Base-by-base conservation (phyloP, 2,797 vertebrate species). In the Gallinago solitaria region DNA sequence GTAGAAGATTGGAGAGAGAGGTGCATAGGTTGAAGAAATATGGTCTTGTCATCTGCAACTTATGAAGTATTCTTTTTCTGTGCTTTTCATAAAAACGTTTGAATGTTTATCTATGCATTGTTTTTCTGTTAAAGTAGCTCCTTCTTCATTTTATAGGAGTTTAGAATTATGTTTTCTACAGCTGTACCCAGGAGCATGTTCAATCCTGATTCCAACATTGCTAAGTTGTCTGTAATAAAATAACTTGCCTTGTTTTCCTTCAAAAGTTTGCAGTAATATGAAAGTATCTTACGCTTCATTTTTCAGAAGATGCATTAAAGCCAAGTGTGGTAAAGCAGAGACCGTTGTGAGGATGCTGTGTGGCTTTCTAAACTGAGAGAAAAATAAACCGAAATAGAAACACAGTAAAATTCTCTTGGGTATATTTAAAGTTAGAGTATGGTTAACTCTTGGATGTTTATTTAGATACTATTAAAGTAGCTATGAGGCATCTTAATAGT, bases 101-200 rank as follows among this genome's bases (percentile, higher is more conserved):
- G 47, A 83, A 77, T 69, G 67, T 73, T 87, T 87, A 68, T 53
- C 17, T 32, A 43, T 7, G 10, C 9, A 3, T 51, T 81, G 23
- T 50, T 92, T 65, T 73, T 78, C 69, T 78, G 25, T 57, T 81
- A 63, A 88, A 89, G 54, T 65, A 78, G 57, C 41, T 75, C 70
- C 47, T 89, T 80, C 64, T 63, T 71, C n/a, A 64, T 77, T 94
- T 89, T 83, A 57, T 51, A 54, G 87, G 54, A 25, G 1, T 7
- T 85, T 60, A 92, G 63, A 84, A 48, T 78, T 89, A 68, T 24
- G 39, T 90, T 91, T 95, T 83, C 83, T 86, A 33, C 63, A 81
- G 53, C 79, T 90, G 79, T 92, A 83, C 12, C 17, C 24, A 81
- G 67, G 47, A 95, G 67, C 54, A 16, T 23, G 24, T 78, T 93